These are phyloP conservation scores for Upupa epops DNA, from an alignment of 2,113 vertebrate species.

Conservation along the genomic window DNA sequence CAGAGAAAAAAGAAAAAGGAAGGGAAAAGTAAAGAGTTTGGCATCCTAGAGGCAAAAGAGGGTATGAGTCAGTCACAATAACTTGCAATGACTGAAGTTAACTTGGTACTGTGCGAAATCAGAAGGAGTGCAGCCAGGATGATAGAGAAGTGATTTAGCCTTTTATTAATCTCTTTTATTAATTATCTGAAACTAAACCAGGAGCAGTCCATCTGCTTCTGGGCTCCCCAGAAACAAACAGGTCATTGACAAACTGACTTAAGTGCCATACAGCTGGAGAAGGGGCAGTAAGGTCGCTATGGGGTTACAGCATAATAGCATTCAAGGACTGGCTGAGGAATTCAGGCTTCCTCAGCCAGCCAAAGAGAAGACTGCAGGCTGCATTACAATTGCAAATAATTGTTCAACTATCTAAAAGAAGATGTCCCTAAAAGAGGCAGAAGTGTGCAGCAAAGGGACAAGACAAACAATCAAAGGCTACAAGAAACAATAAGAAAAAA, in stretches of 20 bases:
- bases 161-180: neutral
- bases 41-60: neutral
- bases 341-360: neutral
- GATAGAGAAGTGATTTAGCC: neutral
- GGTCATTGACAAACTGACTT: neutral
- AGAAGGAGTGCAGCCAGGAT: neutral
- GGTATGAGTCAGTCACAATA: neutral
- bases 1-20: neutral
- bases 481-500: neutral
- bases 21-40: neutral
- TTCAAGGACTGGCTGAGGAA: neutral
- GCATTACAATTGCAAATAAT: rapidly evolving
- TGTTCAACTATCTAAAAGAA: neutral
- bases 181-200: neutral
- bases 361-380: neutral
- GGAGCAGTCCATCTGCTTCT: neutral
- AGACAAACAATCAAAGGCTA: neutral
- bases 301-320: neutral
- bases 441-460: neutral
- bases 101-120: neutral
- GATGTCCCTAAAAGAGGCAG: neutral
- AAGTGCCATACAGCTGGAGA: neutral
- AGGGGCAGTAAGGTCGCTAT: neutral
- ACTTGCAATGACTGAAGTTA: neutral
- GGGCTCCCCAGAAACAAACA: neutral